Conservation (phyloP, 2,113 vertebrate genomes). For the Dermatemys mawii region DNA sequence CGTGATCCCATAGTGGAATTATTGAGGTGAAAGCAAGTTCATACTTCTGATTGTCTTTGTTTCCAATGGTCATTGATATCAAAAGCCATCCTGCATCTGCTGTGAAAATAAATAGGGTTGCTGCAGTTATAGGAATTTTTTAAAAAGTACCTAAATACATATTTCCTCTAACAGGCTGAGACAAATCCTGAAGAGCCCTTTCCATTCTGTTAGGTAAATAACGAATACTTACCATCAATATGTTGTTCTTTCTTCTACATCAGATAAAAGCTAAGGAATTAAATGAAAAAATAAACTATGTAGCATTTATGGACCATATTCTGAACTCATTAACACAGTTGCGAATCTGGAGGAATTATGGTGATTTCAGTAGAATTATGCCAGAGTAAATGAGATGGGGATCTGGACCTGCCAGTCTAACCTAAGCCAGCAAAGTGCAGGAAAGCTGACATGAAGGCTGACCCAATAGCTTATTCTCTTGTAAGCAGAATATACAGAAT, state of each 20-base stretch:
- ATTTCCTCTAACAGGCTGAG: neutral
- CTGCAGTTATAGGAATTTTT: neutral
- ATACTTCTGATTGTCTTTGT: constrained; percentile 36
- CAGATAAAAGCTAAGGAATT: constrained; percentile 15
- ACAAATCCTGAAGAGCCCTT: neutral
- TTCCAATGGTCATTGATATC: constrained; percentile 35
- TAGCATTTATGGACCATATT: neutral
- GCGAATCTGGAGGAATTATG: neutral
- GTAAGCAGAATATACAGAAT: neutral
- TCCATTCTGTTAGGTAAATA: neutral
- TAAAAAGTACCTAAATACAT: neutral
- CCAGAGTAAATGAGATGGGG: neutral
- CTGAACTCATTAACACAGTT: neutral
- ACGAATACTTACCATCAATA: constrained; percentile 4
- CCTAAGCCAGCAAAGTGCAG: neutral
- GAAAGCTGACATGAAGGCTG: neutral
- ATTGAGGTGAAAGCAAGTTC: constrained; percentile 42
- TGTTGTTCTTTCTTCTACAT: neutral
- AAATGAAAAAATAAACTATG: neutral
- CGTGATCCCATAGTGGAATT: constrained; percentile 50
- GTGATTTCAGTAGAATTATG: neutral
- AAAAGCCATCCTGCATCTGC: constrained; percentile 32
- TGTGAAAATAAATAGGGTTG: constrained; percentile 44
- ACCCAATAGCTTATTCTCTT: neutral
- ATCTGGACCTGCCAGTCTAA: neutral